Evolutionary conservation across 2,797 vertebrate genomes (phyloP), one percentile per base, ranked within the genome.

Genomic region (Neomorphus geoffroyi): DNA sequence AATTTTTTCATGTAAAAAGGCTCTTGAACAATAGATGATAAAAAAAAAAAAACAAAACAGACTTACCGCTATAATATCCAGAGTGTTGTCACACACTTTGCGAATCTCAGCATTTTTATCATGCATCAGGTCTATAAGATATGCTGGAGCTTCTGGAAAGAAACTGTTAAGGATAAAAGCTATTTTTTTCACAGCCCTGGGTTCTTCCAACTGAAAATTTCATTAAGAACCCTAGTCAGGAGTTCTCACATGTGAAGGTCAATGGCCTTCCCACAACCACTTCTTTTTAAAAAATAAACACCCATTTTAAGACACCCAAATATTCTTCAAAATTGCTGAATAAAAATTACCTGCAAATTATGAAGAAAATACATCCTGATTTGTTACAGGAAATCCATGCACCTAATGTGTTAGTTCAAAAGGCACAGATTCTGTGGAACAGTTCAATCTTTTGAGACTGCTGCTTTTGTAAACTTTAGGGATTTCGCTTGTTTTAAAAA

Each of bases 1-100:
- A 46, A 60, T n/a, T 67, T 10, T 9, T 21, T 66, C 3, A 6
- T 2, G 17, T 24, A 26, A 67, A 57, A 23, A 64, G 33, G 39
- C 35, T 90, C 13, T 74, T 77, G 43, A n/a, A 85, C 28, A 46
- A n/a, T 32, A 85, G 45, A 61, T 41, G 80, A 72, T 41, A 27
- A 66, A 81, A 79, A 26, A 43, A 57, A 35, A 24, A n/a, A n/a
- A n/a, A n/a, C n/a, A 53, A 81, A 35, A 9, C 91, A 90, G 37
- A 98, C 99, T 97, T 97, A 99, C 99, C 66, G 99, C 98, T 54
- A 99, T 99, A 90, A 99, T 99, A 80, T 99, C 99, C 97, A 99
- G 97, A 1, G 98, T 99, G 97, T 98, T 99, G 97, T 98, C 98
- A 86, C 99, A 99, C 70, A 99, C 99, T 97, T 98, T 99, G 46